Evolutionary conservation across 2,113 vertebrate genomes (phyloP), one percentile per base, ranked within the genome.

Genomic region (Menura novaehollandiae): DNA sequence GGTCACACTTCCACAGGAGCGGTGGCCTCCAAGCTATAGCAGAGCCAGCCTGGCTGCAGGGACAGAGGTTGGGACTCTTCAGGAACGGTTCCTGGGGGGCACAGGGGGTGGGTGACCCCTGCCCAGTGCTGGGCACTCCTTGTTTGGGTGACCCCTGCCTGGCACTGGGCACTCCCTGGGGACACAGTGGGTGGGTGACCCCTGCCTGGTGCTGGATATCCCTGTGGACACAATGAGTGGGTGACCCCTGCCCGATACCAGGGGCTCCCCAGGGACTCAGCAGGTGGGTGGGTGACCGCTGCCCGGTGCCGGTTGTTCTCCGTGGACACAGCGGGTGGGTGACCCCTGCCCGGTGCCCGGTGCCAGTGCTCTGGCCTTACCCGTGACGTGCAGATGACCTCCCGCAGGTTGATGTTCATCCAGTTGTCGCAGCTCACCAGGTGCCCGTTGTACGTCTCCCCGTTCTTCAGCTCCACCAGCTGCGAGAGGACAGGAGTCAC

Each of bases 371-470:
- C 30, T 7, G 2, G 44, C 58, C 97, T 98, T 98, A 99, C 99
- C 98, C 99, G 97, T 0, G 99, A 99, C 0, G 99, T 99, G 97
- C 99, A 99, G 97, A 99, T 99, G 60, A 99, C 99, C 97, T 99
- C 99, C 22, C 99, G 98, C 60, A 99, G 97, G 97, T 99, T 99
- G 95, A 99, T 99, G 97, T 99, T 99, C 99, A 99, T 99, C 99
- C 99, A 99, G 98, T 99, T 99, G 97, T 99, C 99, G 10, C 99
- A 99, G 98, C 99, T 99, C 90, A 99, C 99, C 97, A 99, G 95
- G 95, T 99, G 99, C 19, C 99, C 99, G 1, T 99, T 99, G 97
- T 99, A 99, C 0, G 99, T 99, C 95, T 99, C 99, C 2, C 99
- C 99, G 3, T 99, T 99, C 93, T 99, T 99, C 87, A 99, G 95